Evolutionary conservation across 1,140 invertebrate species (phyloP), one percentile per base, ranked within the genome.

Genomic region (Lethrus apterus): DNA sequence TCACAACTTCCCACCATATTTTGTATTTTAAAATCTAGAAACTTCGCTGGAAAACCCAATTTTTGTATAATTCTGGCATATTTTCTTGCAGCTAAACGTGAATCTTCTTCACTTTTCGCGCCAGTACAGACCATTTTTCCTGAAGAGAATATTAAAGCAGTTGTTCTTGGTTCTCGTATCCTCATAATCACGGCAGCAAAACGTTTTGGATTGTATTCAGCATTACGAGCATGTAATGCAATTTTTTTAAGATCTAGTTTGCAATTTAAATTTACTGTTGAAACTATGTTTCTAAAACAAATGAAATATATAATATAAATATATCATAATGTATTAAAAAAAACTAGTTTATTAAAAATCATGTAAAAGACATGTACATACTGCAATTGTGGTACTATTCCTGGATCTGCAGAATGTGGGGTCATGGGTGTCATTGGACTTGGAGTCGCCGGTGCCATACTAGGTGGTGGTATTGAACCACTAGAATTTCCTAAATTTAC

Each of bases 51-150:
- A 44, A 80, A 80, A 40, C 94, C 95, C 17, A 99, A 72, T 70
- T 99, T 99, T 66, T 99, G 97, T 50, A 99, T 95, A 69, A 99
- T 99, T 61, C 97, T 78, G 13, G 97, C 97, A 77, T 98, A 99
- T 72, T 99, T 99, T 61, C 96, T 77, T 2, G 95, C 96, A 40
- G 97, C 97, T 48, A 99, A 70, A 56, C 93, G 76, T 0, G 94
- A 98, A 64, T 94, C 87, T 61, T 98, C 94, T 75, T 99, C 96
- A 77, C 93, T 98, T 74, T 99, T 99, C 0, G 97, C 97, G 13
- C 97, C 97, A 1, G 97, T 99, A 67, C 97, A 99, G 0, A 99
- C 97, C 96, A 99, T 99, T 80, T 99, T 99, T 0, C 97, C 97
- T 29, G 95, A 98, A 60, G 93, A 96, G 64, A 99, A 99, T 55